A percentile compares a stretch with the other conserved stretches of the same genome.
phyloP scores from a whole-genome alignment of 2,113 vertebrate genomes.

The Cephalopholis sonnerati region DNA sequence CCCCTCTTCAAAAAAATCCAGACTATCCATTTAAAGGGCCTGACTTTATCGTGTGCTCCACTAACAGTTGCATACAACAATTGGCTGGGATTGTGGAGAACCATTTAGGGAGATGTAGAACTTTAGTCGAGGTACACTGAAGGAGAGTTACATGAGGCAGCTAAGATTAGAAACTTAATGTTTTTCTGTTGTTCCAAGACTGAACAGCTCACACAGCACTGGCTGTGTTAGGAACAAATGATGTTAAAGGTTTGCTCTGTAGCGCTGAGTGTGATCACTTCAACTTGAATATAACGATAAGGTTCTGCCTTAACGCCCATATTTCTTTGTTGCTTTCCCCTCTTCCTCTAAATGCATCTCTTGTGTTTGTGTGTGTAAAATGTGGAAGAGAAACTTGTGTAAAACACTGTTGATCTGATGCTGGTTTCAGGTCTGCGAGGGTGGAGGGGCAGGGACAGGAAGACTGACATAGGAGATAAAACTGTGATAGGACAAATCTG shows the following conservation, averaged over 20 bases:
- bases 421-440: conserved; percentile 11
- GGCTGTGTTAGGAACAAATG: not conserved
- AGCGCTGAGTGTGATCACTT: not conserved
- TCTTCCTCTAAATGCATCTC: not conserved
- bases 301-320: not conserved
- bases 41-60: not conserved
- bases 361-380: not conserved
- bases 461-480: conserved; percentile 70
- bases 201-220: not conserved
- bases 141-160: not conserved
- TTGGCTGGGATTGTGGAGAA: not conserved
- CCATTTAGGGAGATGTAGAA: not conserved
- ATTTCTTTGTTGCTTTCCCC: conserved; percentile 1
- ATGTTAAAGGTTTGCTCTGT: not conserved
- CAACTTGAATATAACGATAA: not conserved
- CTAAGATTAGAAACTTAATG: not conserved
- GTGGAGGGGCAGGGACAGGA: conserved; percentile 64
- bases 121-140: not conserved
- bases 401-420: conserved; percentile 1
- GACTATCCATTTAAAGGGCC: not conserved
- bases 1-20: no score
- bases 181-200: not conserved
- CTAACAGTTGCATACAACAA: not conserved
- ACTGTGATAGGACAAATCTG: not conserved
- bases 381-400: conserved; percentile 14